Percentiles rank a stretch among this genome's conserved stretches.
These are phyloP conservation scores for Saguinus imperator DNA, from an alignment of 2,113 vertebrate genomes.

Conservation along the genomic window DNA sequence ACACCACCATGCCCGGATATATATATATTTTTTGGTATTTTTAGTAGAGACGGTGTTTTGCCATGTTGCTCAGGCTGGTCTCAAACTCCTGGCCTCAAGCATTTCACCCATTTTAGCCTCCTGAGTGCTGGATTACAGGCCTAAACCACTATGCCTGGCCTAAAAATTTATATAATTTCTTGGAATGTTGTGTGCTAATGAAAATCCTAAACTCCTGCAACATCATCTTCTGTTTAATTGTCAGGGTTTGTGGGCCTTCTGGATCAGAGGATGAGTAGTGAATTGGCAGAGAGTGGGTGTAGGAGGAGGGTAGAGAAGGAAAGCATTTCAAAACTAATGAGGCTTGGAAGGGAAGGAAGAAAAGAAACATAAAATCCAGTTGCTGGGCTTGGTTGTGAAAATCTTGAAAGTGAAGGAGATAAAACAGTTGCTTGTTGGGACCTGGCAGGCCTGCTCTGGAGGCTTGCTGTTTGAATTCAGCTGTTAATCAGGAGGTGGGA, in stretches of 20 bases:
- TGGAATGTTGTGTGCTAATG: neutral
- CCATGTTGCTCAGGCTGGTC: no score
- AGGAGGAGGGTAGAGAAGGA: neutral
- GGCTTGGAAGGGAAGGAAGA: neutral
- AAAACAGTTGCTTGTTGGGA: conserved; percentile 31
- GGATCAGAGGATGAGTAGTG: neutral
- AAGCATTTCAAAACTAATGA: neutral
- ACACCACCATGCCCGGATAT: no score
- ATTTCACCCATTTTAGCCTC: no score
- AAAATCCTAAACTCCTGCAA: neutral
- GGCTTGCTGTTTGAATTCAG: neutral
- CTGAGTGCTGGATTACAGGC: no score
- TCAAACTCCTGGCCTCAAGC: no score
- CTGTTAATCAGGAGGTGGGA: neutral
- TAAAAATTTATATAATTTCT: neutral
- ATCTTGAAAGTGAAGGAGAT: neutral
- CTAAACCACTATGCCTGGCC: neutral
- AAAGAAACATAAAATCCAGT: neutral
- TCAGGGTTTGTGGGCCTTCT: neutral
- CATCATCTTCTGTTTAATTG: neutral
- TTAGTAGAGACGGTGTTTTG: no score
- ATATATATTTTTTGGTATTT: no score
- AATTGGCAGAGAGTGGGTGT: neutral
- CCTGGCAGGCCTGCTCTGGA: neutral
- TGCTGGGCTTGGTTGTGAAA: neutral